phyloP scores from a whole-genome alignment of 2,113 vertebrate species.

The Centropristis striata region DNA sequence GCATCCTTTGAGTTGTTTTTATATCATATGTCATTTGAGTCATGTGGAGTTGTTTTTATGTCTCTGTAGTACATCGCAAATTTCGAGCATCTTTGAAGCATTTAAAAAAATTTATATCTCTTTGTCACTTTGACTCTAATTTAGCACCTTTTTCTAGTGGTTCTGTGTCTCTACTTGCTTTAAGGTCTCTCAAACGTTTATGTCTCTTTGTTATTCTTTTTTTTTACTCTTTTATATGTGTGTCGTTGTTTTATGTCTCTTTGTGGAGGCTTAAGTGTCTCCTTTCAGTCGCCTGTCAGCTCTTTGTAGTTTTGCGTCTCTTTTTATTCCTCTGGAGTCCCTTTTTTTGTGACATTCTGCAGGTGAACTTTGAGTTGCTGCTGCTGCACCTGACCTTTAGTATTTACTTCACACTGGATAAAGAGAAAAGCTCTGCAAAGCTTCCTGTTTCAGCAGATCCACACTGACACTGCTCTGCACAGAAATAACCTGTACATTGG shows the following conservation, averaged over 20 bases:
- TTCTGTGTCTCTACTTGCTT: not conserved
- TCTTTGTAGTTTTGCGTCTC: not conserved
- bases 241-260: not conserved
- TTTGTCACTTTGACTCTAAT: not conserved
- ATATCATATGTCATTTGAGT: no score
- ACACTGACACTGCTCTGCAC: no score
- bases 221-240: no score
- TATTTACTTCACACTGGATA: not conserved
- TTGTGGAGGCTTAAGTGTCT: not conserved
- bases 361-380: not conserved
- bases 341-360: not conserved
- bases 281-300: not conserved
- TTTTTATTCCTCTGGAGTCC: no score
- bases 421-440: not conserved
- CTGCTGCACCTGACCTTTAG: not conserved
- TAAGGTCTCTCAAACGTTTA: no score
- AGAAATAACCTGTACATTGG: not conserved
- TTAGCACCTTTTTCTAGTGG: not conserved
- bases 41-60: no score
- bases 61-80: no score
- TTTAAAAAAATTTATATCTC: no score
- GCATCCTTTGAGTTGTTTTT: no score
- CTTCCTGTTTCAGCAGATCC: not conserved
- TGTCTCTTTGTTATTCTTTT: not conserved
- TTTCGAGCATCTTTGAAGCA: no score